A percentile compares a stretch with the other conserved stretches of the same genome.
These are phyloP conservation scores for Chaenogobius annularis DNA, from an alignment of 2,113 vertebrate species.

Conservation along the genomic window DNA sequence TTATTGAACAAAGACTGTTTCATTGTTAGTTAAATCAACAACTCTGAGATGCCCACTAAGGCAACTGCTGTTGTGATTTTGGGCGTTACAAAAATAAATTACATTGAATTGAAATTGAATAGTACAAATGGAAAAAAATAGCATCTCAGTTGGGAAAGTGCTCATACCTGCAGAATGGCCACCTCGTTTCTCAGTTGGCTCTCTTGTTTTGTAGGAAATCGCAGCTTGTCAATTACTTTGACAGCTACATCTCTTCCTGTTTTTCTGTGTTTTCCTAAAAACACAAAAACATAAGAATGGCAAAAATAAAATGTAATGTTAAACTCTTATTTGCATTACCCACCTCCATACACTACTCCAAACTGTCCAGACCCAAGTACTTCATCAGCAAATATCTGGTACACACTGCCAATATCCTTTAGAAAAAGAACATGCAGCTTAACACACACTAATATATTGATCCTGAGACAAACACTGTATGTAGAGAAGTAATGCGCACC, in stretches of 20 bases:
- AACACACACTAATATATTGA: not conserved
- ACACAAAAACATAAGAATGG: not conserved
- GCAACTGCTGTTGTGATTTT: too few relatives aligned
- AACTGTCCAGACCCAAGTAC: slow-evolving; percentile 90
- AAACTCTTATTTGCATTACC: slow-evolving; percentile 12
- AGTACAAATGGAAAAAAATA: not conserved
- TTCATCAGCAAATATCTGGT: slow-evolving; percentile 92
- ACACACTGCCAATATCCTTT: slow-evolving; percentile 88
- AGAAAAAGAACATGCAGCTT: slow-evolving; percentile 21
- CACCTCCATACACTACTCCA: slow-evolving; percentile 91
- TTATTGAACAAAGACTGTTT: too few relatives aligned
- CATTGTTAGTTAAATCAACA: too few relatives aligned
- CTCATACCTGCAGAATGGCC: slow-evolving; percentile 80
- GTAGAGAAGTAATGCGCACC: slow-evolving; percentile 69
- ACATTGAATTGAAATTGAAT: not conserved
- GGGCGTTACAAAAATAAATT: too few relatives aligned
- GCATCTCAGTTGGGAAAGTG: not conserved
- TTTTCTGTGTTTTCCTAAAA: slow-evolving; percentile 77
- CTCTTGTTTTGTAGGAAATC: slow-evolving; percentile 84
- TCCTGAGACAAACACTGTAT: not conserved
- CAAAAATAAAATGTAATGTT: not conserved
- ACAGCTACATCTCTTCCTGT: slow-evolving; percentile 73
- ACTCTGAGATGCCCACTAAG: too few relatives aligned
- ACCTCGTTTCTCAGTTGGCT: slow-evolving; percentile 83
- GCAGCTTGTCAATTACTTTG: slow-evolving; percentile 83